A percentile compares a stretch with the other conserved stretches of the same genome.
These are phyloP conservation scores for Desmophyllum pertusum DNA, from an alignment of 92 coral and sea anemone species.

Conservation along the genomic window DNA sequence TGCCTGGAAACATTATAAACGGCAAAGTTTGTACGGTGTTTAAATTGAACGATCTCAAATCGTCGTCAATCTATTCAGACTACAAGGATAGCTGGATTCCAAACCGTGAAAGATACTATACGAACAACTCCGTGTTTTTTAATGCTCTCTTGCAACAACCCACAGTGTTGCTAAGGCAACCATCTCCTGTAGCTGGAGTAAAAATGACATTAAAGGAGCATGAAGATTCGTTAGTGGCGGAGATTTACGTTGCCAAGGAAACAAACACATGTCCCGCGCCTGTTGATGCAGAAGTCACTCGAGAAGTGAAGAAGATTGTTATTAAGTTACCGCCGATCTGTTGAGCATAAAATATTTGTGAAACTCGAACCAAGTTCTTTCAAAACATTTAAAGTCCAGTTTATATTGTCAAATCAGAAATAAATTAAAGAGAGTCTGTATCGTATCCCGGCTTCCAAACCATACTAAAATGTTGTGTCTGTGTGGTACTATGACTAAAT, in stretches of 20 bases:
- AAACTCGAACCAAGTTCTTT: background rate
- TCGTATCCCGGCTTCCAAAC: background rate
- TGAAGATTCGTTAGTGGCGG: constrained; percentile 2
- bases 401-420: background rate
- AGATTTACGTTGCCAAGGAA: constrained; percentile 27
- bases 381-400: background rate
- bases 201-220: constrained; percentile 28
- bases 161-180: constrained; percentile 24
- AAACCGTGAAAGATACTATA: background rate
- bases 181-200: constrained; percentile 52
- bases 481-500: too few species aligned
- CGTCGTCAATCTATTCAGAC: background rate
- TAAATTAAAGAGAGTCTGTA: background rate
- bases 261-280: background rate
- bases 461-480: too few species aligned
- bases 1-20: background rate
- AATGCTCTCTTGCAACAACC: constrained; percentile 32
- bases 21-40: constrained; percentile 8
- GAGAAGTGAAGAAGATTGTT: constrained; percentile 36
- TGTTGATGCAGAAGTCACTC: background rate
- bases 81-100: constrained; percentile 25
- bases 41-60: constrained; percentile 2
- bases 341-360: background rate
- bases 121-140: constrained; percentile 15
- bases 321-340: constrained; percentile 46